These are phyloP conservation scores for Gadopsis bispinosus DNA, from an alignment of 2,797 vertebrate genomes.

Conservation along the genomic window DNA sequence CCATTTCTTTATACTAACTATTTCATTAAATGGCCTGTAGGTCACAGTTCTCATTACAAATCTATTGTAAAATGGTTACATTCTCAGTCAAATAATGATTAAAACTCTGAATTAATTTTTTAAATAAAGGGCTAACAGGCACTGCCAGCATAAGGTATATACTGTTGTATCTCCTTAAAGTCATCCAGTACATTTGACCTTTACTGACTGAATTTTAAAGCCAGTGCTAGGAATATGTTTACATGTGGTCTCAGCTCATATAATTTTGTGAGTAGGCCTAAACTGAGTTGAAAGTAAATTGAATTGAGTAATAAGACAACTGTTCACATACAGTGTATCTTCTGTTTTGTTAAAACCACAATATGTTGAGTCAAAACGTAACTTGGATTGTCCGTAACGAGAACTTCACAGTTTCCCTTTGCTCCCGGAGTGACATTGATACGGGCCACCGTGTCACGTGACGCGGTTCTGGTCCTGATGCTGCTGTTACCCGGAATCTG, in stretches of 20 bases:
- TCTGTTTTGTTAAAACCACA: neutral
- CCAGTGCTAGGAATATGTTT: neutral
- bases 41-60: neutral
- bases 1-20: neutral
- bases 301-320: neutral
- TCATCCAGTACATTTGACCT: no score
- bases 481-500: constrained; percentile 26
- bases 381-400: neutral
- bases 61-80: neutral
- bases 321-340: neutral
- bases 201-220: neutral
- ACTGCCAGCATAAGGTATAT: neutral
- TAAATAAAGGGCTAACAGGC: no score
- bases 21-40: neutral
- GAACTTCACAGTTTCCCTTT: constrained; percentile 2
- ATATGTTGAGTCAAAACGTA: neutral
- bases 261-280: neutral
- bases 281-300: neutral
- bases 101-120: neutral
- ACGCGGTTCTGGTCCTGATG: constrained; percentile 69
- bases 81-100: neutral
- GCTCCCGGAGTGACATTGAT: constrained; percentile 39
- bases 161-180: neutral
- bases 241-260: neutral
- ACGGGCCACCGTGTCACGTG: constrained; percentile 49